Evolutionary conservation across 2,113 vertebrate genomes (phyloP), one percentile per base, ranked within the genome.

Genomic region (Microcebus tavaratra): DNA sequence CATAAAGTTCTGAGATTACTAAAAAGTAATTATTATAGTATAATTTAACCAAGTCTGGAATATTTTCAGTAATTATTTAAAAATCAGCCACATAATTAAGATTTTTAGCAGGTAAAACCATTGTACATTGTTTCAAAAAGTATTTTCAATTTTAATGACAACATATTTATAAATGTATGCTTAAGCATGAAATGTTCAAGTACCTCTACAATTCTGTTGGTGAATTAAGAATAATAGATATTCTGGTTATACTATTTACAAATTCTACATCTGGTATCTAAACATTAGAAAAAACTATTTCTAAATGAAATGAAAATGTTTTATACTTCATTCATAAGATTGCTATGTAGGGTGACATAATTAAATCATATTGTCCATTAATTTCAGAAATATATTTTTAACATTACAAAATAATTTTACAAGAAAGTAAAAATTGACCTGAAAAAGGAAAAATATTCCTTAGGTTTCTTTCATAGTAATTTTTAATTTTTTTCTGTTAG

Each of bases 121-220:
- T 23, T 87, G 17, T 4, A 63, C 57, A 5, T 59, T 84, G n/a
- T 79, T 25, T 63, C 11, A 65, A 68, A 83, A 88, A 27, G 11
- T 14, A 87, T 88, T 97, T 88, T 80, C 12, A 79, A 4, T 67
- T 95, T 90, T 88, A 95, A 25, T 80, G 89, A 42, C 23, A 91
- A 53, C 65, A 31, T 8, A 87, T 39, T 83, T 90, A 63, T 88
- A 34, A 48, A n/a, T 85, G 23, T 48, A 42, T 89, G 14, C 73
- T 81, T 85, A 92, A 96, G 8, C 6, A 65, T 57, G 36, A 80
- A 87, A 76, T 92, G 5, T 55, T 90, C 15, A 93, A 70, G 31
- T 11, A 70, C 67, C 39, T 4, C 9, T 90, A 48, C 6, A 73
- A 20, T 90, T 84, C 83, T 95, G 12, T 68, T 70, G 39, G 5